Evolutionary conservation across 2,888 invertebrate genomes (phyloP).

Genomic region (Apantesis nais): DNA sequence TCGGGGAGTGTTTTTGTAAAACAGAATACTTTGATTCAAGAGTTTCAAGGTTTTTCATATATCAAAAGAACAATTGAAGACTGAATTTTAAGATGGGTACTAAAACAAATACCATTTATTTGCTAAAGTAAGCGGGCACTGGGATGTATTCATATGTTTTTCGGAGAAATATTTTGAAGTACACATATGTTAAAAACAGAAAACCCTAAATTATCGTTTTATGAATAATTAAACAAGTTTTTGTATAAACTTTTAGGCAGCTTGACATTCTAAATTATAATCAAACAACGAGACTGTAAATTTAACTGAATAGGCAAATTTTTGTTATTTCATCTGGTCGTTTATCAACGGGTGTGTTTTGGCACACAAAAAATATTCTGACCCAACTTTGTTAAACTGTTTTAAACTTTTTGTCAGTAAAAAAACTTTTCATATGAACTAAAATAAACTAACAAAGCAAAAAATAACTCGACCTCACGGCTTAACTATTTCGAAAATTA

Average conservation of each 20-base stretch:
- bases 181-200: not conserved
- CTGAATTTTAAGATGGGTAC: not conserved
- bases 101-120: not conserved
- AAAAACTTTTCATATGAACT: slow-evolving; percentile 5
- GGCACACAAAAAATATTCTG: not conserved
- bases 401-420: slow-evolving; percentile 1
- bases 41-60: not conserved
- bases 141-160: not conserved
- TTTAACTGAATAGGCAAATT: not conserved
- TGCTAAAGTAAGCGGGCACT: not conserved
- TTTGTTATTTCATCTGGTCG: not conserved
- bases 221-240: not conserved
- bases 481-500: slow-evolving; percentile 39
- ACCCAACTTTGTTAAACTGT: not conserved
- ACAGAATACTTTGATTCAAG: not conserved
- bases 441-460: slow-evolving; percentile 4
- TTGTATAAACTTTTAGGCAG: not conserved
- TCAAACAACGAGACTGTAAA: slow-evolving; percentile 2
- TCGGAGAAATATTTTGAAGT: not conserved
- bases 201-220: too few relatives aligned
- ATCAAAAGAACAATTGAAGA: not conserved
- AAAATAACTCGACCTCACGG: slow-evolving; percentile 22
- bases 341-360: not conserved
- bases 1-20: not conserved
- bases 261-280: not conserved